A percentile compares a stretch with the other conserved stretches of the same genome.
Evolutionary conservation across 2,888 invertebrate genomes (phyloP).

Genomic region (Stratiomys singularior): DNA sequence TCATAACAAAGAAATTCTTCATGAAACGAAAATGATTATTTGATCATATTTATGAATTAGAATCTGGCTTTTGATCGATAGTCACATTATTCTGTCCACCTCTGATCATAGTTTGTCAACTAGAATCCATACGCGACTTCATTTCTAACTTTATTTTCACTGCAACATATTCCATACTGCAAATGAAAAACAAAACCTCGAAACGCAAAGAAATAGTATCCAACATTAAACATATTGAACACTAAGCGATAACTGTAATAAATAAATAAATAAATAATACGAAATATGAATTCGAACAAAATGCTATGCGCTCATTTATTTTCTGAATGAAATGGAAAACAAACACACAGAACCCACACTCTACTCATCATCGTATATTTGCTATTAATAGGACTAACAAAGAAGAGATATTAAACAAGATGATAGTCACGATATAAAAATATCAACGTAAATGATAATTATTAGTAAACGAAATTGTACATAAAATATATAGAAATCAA

Average conservation of each 20-base stretch:
- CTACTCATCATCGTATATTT: conserved; percentile 20
- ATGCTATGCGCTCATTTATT: conserved; percentile 39
- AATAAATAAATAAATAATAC: conserved; percentile 1
- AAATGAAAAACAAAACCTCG: background rate
- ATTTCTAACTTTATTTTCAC: background rate
- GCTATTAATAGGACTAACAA: conserved; percentile 31
- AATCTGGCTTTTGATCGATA: too few relatives aligned
- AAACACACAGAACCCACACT: background rate
- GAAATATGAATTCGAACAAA: conserved; percentile 6
- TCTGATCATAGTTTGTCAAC: background rate
- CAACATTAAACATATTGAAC: conserved; percentile 14
- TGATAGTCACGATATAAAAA: conserved; percentile 40
- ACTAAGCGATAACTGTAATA: conserved; percentile 16
- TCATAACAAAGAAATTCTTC: conserved; percentile 3
- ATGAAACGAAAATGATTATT: background rate
- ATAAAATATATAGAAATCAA: conserved; percentile 13
- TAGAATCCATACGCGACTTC: background rate
- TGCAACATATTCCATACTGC: background rate
- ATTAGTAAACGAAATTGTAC: conserved; percentile 21
- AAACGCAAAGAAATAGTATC: background rate
- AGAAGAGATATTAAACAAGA: conserved; percentile 15
- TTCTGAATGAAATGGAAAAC: conserved; percentile 13
- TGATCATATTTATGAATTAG: too few relatives aligned
- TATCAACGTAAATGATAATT: conserved; percentile 40
- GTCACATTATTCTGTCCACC: too few relatives aligned